Evolutionary conservation across 64 coral and sea anemone species (phyloP), one percentile per base, ranked within the genome.

Genomic region (Montipora capricornis): DNA sequence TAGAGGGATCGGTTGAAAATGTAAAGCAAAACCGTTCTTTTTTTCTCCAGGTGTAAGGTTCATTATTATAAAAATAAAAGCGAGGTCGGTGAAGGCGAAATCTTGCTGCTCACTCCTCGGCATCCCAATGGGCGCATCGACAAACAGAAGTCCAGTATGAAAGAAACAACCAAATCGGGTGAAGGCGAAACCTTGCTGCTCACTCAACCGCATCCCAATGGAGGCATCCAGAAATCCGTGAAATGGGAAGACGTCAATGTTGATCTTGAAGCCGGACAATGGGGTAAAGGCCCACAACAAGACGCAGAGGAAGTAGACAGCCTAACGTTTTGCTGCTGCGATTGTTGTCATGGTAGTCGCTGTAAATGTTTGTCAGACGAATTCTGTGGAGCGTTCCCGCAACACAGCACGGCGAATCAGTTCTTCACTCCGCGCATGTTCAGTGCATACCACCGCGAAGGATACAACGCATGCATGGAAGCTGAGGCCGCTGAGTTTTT

Each of bases 281-380:
- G 95, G 95, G 95, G 95, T 15, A 20, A 17, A 53, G 92, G 95
- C 22, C 95, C 95, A 7, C 64, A 76, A 57, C 76, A 91, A 19
- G 55, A 94, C 17, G 77, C 88, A 2, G 60, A 90, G 0, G 95
- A 96, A 67, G 95, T 96, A 26, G 88, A 90, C 45, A 73, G 49
- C 5, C 9, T 96, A 10, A 90, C 95, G 9, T 89, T 92, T 64
- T 96, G 95, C 50, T 96, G 95, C 68, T 93, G 91, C 55, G 95
- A 96, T 48, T 86, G 87, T 69, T 96, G 94, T 16, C 94, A 95
- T n/a, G 37, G 68, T 53, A 48, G 19, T 8, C 10, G 20, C 5
- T 83, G 51, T 47, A 76, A 50, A 12, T 46, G 51, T 46, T 13
- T 89, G 4, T 92, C 90, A 49, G 22, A 83, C 1, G 61, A 6